Evolutionary conservation across 2,888 invertebrate genomes (phyloP).

Genomic region (Drosophila pseudotakahashii): DNA sequence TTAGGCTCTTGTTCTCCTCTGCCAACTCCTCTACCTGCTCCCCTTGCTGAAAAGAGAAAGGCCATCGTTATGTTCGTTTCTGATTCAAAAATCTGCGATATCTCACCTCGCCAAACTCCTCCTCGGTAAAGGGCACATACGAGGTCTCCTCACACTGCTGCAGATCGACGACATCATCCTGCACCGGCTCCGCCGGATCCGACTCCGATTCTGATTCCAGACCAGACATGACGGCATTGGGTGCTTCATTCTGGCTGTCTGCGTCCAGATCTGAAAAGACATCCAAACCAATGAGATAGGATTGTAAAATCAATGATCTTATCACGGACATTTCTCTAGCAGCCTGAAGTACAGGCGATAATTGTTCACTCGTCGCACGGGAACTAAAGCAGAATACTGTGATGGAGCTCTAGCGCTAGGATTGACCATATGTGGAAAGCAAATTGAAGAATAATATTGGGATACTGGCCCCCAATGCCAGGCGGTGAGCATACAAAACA

Average conservation of each 20-base stretch:
- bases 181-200: slow-evolving; percentile 82
- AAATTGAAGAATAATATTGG: neutral
- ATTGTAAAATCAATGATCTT: neutral
- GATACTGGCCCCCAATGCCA: neutral
- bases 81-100: no score
- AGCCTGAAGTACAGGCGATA: slow-evolving; percentile 10
- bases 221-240: slow-evolving; percentile 85
- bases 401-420: slow-evolving; percentile 1
- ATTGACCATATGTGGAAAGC: slow-evolving; percentile 11
- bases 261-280: slow-evolving; percentile 88
- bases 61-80: no score
- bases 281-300: slow-evolving; percentile 4
- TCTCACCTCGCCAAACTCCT: slow-evolving; percentile 87
- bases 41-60: slow-evolving; percentile 87
- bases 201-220: slow-evolving; percentile 87
- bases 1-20: slow-evolving; percentile 96
- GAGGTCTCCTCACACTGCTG: slow-evolving; percentile 85
- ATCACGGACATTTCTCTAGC: slow-evolving; percentile 33
- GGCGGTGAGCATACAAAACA: slow-evolving; percentile 24
- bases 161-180: slow-evolving; percentile 47
- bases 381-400: slow-evolving; percentile 17
- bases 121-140: slow-evolving; percentile 86
- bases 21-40: slow-evolving; percentile 96
- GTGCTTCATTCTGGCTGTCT: slow-evolving; percentile 88
- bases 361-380: slow-evolving; percentile 8